Conservation (phyloP, 2,797 vertebrate species). For the Sitta carolinensis region DNA sequence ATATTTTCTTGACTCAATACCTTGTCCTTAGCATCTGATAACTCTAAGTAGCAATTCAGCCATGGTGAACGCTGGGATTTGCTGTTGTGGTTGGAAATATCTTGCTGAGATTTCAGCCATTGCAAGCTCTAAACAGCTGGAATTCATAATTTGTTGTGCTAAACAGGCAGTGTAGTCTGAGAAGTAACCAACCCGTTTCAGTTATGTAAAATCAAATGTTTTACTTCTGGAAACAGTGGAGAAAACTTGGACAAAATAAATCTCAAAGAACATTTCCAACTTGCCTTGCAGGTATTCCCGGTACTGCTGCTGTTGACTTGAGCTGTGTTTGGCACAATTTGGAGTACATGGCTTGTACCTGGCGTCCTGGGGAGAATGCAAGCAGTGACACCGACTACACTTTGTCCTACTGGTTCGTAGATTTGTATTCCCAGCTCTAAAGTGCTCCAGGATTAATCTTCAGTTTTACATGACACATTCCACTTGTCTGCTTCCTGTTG, state of each 20-base stretch:
- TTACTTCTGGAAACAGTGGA: background rate
- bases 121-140: background rate
- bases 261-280: background rate
- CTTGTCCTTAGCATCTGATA: background rate
- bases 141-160: background rate
- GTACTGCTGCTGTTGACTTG: conserved; percentile 70
- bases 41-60: background rate
- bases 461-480: background rate
- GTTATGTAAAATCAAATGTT: background rate
- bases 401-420: conserved; percentile 76
- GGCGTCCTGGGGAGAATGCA: conserved; percentile 69
- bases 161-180: background rate
- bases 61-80: background rate
- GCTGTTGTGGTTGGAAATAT: background rate
- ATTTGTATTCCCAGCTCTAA: background rate
- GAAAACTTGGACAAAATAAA: background rate
- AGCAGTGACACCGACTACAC: conserved; percentile 63
- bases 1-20: background rate
- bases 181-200: background rate
- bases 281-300: conserved; percentile 64
- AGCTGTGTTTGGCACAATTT: conserved; percentile 72
- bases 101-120: background rate
- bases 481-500: background rate
- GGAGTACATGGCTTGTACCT: conserved; percentile 71
- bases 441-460: background rate